These are phyloP conservation scores for Sebastes nivosus DNA, from an alignment of 2,797 vertebrate genomes.

Conservation along the genomic window DNA sequence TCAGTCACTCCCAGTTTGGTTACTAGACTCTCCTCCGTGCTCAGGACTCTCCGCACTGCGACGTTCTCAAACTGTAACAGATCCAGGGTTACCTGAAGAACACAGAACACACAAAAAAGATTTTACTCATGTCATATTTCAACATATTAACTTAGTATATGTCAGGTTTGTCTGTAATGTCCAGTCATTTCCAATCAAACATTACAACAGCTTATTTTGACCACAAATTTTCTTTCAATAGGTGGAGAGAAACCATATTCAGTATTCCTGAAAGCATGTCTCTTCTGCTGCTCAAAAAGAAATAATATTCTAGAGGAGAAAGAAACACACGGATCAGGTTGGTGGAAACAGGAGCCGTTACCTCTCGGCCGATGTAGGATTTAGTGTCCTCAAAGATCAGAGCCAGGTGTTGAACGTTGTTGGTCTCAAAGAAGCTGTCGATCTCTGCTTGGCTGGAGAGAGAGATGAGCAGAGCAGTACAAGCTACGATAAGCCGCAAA, in stretches of 20 bases:
- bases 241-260: neutral
- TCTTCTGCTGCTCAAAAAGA: neutral
- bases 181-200: neutral
- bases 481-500: neutral
- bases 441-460: slow-evolving; percentile 84
- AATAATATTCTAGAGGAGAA: neutral
- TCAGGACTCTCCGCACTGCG: slow-evolving; percentile 87
- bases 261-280: neutral
- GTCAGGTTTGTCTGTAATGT: neutral
- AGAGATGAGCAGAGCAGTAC: neutral
- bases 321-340: neutral
- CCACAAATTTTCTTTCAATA: neutral
- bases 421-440: slow-evolving; percentile 85
- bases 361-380: slow-evolving; percentile 93
- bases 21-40: slow-evolving; percentile 80
- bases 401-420: slow-evolving; percentile 82
- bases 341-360: slow-evolving; percentile 47
- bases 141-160: neutral
- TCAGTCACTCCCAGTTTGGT: slow-evolving; percentile 81
- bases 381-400: slow-evolving; percentile 88
- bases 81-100: slow-evolving; percentile 88
- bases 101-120: neutral
- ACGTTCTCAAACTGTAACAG: slow-evolving; percentile 90
- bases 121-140: neutral
- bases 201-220: neutral